Percentiles rank a stretch among this genome's conserved stretches.
These are phyloP conservation scores for Pseudoips prasinana DNA, from an alignment of 2,888 invertebrate species.

Conservation along the genomic window DNA sequence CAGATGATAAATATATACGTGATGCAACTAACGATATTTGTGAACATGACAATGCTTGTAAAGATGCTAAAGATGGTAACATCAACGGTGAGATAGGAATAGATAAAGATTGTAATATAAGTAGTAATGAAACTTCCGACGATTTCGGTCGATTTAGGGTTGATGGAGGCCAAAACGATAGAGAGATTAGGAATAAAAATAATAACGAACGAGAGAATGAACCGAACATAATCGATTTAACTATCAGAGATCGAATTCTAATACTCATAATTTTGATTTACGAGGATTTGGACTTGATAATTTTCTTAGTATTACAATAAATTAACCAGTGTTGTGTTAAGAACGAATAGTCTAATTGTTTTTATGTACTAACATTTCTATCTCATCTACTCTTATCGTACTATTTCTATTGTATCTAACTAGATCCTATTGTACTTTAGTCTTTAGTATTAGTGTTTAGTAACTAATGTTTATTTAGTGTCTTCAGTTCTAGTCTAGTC, in stretches of 20 bases:
- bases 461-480: conserved; percentile 19
- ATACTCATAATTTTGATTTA: conserved; percentile 59
- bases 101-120: conserved; percentile 18
- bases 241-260: conserved; percentile 61
- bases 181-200: conserved; percentile 45
- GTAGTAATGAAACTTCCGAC: conserved; percentile 14
- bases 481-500: conserved; percentile 18
- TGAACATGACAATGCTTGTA: too few relatives aligned
- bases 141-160: conserved; percentile 1
- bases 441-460: conserved; percentile 24
- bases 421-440: conserved; percentile 30
- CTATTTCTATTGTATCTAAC: conserved; percentile 18
- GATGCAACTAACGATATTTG: too few relatives aligned
- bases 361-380: conserved; percentile 16
- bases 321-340: conserved; percentile 14
- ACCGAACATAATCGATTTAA: conserved; percentile 39
- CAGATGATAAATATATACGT: too few relatives aligned
- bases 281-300: conserved; percentile 47
- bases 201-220: conserved; percentile 57
- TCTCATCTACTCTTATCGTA: conserved; percentile 19
- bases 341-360: conserved; percentile 18
- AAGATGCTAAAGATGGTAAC: too few relatives aligned
- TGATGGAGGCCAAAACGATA: conserved; percentile 32
- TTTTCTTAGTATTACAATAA: conserved; percentile 51
- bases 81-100: too few relatives aligned